Conservation (phyloP, 2,888 invertebrate species). For the Lampropteryx suffumata region DNA sequence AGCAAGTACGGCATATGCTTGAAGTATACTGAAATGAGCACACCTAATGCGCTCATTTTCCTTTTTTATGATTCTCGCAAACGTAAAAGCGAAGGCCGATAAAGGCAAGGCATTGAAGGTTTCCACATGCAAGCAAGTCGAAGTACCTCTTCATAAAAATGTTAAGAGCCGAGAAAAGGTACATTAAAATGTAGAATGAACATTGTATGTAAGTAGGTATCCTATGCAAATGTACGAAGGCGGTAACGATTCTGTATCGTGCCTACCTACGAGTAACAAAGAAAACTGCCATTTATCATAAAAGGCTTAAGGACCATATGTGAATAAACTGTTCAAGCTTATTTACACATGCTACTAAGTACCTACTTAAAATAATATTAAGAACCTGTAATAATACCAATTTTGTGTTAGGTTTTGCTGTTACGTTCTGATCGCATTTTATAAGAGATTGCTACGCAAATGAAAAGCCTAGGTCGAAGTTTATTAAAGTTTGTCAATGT, state of each 20-base stretch:
- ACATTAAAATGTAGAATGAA: constrained; percentile 8
- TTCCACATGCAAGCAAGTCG: constrained; percentile 2
- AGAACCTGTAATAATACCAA: too few species aligned
- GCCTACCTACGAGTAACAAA: too few species aligned
- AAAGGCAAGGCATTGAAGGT: constrained; percentile 21
- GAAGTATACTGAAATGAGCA: constrained; percentile 23
- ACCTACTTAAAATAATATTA: too few species aligned
- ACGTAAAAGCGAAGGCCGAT: constrained; percentile 31
- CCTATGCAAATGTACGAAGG: constrained; percentile 3
- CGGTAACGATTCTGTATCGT: constrained; percentile 4
- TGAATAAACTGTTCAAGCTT: too few species aligned
- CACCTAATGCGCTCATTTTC: constrained; percentile 32
- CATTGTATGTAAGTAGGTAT: background rate
- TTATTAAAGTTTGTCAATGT: too few species aligned
- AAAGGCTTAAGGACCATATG: too few species aligned
- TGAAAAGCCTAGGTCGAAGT: too few species aligned
- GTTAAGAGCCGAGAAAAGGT: constrained; percentile 22
- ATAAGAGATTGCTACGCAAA: too few species aligned
- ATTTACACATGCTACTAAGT: too few species aligned
- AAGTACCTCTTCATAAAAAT: constrained; percentile 29
- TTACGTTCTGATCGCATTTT: too few species aligned
- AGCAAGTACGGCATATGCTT: background rate
- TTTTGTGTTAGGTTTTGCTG: too few species aligned
- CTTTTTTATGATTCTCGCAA: constrained; percentile 32
- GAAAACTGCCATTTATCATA: too few species aligned